phyloP scores from a whole-genome alignment of 2,113 vertebrate genomes.

The Eleginops maclovinus region DNA sequence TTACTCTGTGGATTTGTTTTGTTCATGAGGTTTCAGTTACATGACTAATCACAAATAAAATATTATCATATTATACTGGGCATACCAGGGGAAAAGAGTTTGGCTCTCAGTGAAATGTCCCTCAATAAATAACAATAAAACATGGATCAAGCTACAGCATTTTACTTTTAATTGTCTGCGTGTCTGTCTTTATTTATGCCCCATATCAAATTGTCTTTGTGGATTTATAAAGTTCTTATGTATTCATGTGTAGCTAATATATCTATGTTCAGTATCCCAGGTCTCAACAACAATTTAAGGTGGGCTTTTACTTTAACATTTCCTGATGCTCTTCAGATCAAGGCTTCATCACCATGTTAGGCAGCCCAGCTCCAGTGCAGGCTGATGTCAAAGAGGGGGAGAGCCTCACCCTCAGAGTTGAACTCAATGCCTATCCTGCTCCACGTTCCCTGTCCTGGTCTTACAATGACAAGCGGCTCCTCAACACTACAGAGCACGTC shows the following conservation, averaged over 20 bases:
- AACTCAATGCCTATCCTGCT: constrained; percentile 90
- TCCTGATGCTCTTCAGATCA: constrained; percentile 79
- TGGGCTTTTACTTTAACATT: background rate
- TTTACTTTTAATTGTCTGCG: too few relatives aligned
- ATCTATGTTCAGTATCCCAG: too few relatives aligned
- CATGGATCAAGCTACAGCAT: too few relatives aligned
- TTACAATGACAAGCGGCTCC: constrained; percentile 86
- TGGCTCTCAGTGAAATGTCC: background rate
- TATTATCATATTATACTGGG: background rate
- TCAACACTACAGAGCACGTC: constrained; percentile 92
- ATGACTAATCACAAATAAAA: background rate
- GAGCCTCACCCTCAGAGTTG: constrained; percentile 88
- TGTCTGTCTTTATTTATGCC: too few relatives aligned
- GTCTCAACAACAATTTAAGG: background rate
- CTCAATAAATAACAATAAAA: background rate
- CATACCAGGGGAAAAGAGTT: background rate
- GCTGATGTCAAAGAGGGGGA: constrained; percentile 90
- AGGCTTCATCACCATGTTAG: constrained; percentile 89
- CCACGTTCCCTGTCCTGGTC: constrained; percentile 87
- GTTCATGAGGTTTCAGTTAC: background rate
- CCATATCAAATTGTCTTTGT: too few relatives aligned
- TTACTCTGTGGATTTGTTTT: background rate
- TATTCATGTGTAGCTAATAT: too few relatives aligned
- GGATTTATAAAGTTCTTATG: too few relatives aligned
- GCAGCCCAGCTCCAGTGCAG: constrained; percentile 83